phyloP scores from a whole-genome alignment of 2,888 invertebrate genomes.

The Polydesmus complanatus region DNA sequence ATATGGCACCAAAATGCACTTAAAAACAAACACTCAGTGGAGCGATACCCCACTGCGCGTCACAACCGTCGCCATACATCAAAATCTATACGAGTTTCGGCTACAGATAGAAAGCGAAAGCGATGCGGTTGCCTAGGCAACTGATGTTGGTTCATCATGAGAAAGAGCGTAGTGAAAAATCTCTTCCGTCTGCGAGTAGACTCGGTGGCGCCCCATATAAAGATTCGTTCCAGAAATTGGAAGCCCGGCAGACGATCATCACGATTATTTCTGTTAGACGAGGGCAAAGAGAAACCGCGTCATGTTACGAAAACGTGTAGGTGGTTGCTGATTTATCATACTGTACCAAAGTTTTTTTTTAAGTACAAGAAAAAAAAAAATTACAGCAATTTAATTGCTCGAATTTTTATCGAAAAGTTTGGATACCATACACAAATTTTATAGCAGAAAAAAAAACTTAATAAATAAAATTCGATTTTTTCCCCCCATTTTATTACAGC shows the following conservation, averaged over 20 bases:
- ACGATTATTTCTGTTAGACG: not conserved
- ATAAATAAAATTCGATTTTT: too few species aligned
- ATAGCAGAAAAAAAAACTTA: too few species aligned
- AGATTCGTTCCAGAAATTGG: not conserved
- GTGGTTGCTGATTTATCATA: too few species aligned
- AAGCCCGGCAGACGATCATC: not conserved
- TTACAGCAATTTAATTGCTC: too few species aligned
- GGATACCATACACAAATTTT: too few species aligned
- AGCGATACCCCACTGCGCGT: not conserved
- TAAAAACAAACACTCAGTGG: not conserved
- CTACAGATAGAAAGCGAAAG: not conserved
- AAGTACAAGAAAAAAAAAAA: too few species aligned
- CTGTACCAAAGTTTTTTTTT: too few species aligned
- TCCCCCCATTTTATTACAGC: too few species aligned
- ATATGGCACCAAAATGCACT: not conserved
- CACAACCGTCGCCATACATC: not conserved
- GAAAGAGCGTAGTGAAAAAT: not conserved
- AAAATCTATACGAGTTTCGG: not conserved
- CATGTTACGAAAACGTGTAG: too few species aligned
- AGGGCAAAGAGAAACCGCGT: too few species aligned
- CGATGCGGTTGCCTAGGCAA: not conserved
- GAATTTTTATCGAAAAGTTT: too few species aligned
- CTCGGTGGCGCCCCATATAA: not conserved
- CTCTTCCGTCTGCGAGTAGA: not conserved
- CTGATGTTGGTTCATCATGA: not conserved